Base-by-base conservation (phyloP, 2,113 vertebrate species). In the Ciconia stormi region DNA sequence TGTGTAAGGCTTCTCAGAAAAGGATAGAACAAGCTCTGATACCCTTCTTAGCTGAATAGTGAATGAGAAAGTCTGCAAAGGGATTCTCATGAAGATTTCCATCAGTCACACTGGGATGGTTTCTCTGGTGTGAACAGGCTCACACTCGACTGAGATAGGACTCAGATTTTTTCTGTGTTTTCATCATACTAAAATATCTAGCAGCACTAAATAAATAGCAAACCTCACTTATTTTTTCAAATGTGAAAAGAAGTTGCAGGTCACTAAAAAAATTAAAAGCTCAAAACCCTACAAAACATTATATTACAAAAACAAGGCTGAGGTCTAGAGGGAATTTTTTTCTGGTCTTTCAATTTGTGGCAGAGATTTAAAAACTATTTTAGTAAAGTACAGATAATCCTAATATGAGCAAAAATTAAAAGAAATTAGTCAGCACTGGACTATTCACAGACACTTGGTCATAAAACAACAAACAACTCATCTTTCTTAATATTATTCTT, bases 401-500 rank as follows among this genome's bases (percentile, higher is more conserved):
- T 70, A 89, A 63, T 46, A 80, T 17, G 32, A 94, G 27, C 30
- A 87, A 79, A 95, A 95, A 46, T 27, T 53, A 85, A 80, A 83
- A 87, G 34, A 67, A 56, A 85, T 91, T 81, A 67, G 40, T 89
- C 81, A 89, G 30, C 29, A 22, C 26, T 50, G 65, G 65, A 59
- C 82, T 42, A 29, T 94, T 91, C 89, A 80, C 71, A 93, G 59
- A 30, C 62, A 49, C 14, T 88, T 83, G 82, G 71, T 91, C 82
- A 74, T 97, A 96, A 85, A 90, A 27, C 61, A 87, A 59, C 47
- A 93, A 95, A 93, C 50, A 89, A 86, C 55, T 95, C 4, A 0
- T 95, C 89, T 78, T 91, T 85, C 79, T 67, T 88, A 86, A 94
- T 63, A 82, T 38, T 93, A 86, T 86, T 91, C 38, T 88, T 73